Percentiles rank a stretch among this genome's conserved stretches.
Evolutionary conservation across 1,140 invertebrate species (phyloP).

Genomic region (Apis mellifera): DNA sequence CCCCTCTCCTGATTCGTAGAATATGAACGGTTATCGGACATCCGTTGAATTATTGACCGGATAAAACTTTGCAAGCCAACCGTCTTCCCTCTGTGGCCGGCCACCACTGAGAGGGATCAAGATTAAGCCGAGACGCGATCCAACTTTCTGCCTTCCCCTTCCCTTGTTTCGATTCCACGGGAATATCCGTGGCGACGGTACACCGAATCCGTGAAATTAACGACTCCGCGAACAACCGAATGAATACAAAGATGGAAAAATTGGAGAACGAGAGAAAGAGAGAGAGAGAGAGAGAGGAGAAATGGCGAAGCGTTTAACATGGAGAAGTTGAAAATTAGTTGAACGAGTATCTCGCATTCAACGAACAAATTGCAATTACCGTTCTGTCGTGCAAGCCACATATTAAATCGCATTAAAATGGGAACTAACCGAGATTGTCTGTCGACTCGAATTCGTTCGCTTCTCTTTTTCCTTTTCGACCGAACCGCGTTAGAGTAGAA

Average conservation of each 20-base stretch:
- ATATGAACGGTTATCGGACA: constrained; percentile 27
- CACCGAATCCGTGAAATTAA: neutral
- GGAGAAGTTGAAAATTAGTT: constrained; percentile 51
- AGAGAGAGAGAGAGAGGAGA: neutral
- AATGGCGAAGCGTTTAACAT: constrained; percentile 38
- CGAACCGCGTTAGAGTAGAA: no score
- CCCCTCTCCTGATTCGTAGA: constrained; percentile 2
- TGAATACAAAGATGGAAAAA: constrained; percentile 33
- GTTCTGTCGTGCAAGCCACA: constrained; percentile 25
- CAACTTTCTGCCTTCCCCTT: neutral
- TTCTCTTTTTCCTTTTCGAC: neutral
- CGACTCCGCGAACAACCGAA: constrained; percentile 25
- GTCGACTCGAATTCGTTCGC: neutral
- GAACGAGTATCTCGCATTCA: constrained; percentile 52
- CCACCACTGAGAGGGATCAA: neutral
- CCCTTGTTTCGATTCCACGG: neutral
- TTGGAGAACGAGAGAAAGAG: neutral
- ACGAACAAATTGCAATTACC: constrained; percentile 64
- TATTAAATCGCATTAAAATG: constrained; percentile 62
- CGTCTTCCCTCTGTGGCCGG: neutral
- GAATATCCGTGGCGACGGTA: neutral
- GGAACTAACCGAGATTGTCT: constrained; percentile 26
- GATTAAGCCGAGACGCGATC: neutral
- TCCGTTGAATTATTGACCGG: constrained; percentile 18
- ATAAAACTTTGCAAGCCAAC: neutral